A percentile compares a stretch with the other conserved stretches of the same genome.
Conservation (phyloP, 2,888 invertebrate species). For the Chydorus sphaericus region DNA sequence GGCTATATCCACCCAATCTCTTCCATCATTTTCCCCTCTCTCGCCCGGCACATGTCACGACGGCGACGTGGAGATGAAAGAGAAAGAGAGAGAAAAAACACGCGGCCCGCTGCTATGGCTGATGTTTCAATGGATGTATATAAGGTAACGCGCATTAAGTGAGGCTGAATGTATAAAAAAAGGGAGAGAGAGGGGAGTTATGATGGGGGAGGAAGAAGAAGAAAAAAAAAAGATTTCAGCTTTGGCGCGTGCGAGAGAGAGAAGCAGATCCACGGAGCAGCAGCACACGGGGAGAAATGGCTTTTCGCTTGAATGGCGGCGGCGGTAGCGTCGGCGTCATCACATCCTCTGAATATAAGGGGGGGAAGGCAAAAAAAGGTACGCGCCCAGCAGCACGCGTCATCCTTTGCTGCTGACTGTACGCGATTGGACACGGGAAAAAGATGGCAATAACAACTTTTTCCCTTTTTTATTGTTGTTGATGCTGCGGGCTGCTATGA, state of each 20-base stretch:
- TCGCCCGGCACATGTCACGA: not conserved
- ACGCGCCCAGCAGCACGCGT: not conserved
- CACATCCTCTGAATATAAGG: not conserved
- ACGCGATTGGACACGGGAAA: not conserved
- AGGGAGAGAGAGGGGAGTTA: not conserved
- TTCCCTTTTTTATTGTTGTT: too few species aligned
- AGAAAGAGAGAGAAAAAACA: not conserved
- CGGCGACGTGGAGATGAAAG: not conserved
- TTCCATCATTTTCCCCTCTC: not conserved
- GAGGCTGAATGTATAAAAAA: conserved; percentile 2
- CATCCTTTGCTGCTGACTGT: not conserved
- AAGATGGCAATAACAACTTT: too few species aligned
- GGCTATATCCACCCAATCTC: not conserved
- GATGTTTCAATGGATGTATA: not conserved
- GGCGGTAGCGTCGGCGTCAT: not conserved
- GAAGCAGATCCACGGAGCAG: too few species aligned
- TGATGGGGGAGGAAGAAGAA: not conserved
- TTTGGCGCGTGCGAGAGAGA: conserved; percentile 3
- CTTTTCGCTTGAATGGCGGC: conserved; percentile 10
- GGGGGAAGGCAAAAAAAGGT: not conserved
- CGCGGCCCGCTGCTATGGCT: not conserved
- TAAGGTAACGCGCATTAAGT: conserved; percentile 4
- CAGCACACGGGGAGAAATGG: conserved; percentile 13
- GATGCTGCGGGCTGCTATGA: too few species aligned
- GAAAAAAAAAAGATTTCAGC: not conserved